Evolutionary conservation across 2,888 invertebrate genomes (phyloP).

Genomic region (Noctua janthe): DNA sequence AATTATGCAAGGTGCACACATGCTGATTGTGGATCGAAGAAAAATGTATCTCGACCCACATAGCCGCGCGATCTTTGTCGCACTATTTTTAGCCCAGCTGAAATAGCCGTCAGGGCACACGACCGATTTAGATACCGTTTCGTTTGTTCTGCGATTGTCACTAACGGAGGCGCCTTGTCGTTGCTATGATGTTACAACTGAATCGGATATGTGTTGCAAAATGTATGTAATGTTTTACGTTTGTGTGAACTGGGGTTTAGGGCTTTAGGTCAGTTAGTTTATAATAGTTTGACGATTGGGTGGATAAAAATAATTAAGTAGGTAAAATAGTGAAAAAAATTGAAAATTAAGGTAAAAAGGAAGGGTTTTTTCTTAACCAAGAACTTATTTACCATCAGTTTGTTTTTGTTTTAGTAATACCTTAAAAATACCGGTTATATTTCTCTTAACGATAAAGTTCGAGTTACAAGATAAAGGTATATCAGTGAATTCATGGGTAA

Average conservation of each 20-base stretch:
- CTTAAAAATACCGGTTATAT: background rate
- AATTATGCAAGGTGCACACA: slow-evolving; percentile 73
- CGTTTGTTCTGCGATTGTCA: slow-evolving; percentile 75
- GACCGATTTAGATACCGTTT: slow-evolving; percentile 80
- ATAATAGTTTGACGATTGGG: background rate
- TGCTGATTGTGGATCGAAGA: slow-evolving; percentile 68
- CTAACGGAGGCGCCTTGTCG: slow-evolving; percentile 71
- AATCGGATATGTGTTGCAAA: slow-evolving; percentile 56
- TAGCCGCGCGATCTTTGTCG: slow-evolving; percentile 79
- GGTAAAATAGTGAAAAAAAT: background rate
- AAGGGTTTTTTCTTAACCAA: background rate
- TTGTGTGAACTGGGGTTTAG: slow-evolving; percentile 19
- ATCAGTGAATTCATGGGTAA: background rate
- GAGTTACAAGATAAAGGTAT: background rate
- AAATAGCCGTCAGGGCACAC: slow-evolving; percentile 85
- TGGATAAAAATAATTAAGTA: background rate
- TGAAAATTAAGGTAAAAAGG: background rate
- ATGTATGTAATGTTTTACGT: slow-evolving; percentile 14
- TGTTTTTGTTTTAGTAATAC: background rate
- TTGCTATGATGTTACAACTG: slow-evolving; percentile 59
- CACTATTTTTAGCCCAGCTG: slow-evolving; percentile 81
- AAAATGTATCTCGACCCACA: slow-evolving; percentile 85
- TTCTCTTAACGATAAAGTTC: background rate
- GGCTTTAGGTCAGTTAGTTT: background rate
- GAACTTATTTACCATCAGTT: background rate